Evolutionary conservation across 2,113 vertebrate genomes (phyloP), one percentile per base, ranked within the genome.

Genomic region (Noctilio leporinus): DNA sequence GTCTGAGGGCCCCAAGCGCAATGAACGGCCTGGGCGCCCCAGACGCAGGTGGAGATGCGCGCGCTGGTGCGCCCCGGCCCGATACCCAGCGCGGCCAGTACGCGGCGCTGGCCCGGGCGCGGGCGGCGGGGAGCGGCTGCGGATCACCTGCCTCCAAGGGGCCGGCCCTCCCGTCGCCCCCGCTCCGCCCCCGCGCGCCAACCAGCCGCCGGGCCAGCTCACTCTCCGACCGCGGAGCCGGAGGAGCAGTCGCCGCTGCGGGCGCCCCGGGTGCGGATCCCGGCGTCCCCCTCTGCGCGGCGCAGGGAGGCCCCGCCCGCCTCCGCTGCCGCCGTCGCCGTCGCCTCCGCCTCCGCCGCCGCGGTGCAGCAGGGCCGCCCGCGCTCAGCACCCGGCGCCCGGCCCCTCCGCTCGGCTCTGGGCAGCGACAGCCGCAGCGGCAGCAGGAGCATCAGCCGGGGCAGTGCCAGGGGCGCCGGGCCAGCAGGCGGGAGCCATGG

Each of bases 401-500:
- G 72, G 76, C 16, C 73, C 91, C 83, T 40, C 64, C 35, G 47
- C 91, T 82, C 62, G 64, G 83, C 72, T 90, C 93, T n/a, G 59
- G 49, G 77, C 90, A 10, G 65, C 47, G 33, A 81, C 81, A 12
- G 91, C 73, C 35, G 92, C 85, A 17, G 91, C 51, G 2, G 77
- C 45, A 6, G 73, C 84, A 33, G 72, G 62, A 62, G 85, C 62
- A 57, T 86, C 86, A 30, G 89, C 90, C n/a, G 22, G 17, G 59
- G 1, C 82, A 22, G 84, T 64, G 59, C 28, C 17, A 78, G 70
- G 86, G 72, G 89, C 40, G 64, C 77, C 77, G 89, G 86, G 95
- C 86, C 17, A 69, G 89, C 35, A 55, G 81, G 72, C 83, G 94
- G 85, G 97, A 98, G 97, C 98, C 98, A 99, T 99, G 99, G 98